Evolutionary conservation across 30 jellyfish, hydroid and myxozoan species (phyloP), one percentile per base, ranked within the genome.

Genomic region (Catostylus mosaicus): DNA sequence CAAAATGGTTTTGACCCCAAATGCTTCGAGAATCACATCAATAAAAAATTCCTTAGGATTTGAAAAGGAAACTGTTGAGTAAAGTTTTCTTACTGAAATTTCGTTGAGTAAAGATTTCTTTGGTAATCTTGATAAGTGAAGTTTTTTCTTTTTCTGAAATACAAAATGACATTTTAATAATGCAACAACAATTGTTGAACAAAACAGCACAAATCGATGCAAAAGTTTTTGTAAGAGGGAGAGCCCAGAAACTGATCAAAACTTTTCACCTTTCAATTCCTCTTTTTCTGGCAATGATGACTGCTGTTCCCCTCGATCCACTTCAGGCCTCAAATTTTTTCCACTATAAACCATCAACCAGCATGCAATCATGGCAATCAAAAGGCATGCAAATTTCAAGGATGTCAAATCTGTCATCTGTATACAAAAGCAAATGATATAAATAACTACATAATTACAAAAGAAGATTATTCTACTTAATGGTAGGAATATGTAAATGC

Each of bases 321-420:
- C 90, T n/a, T 62, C 88, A 0, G 88, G 88, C 9, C 46, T 68
- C 33, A 90, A 32, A 59, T 90, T 82, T 23, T 75, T 82, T 16
- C 95, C 97, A 73, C 95, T 76, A 84, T 76, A 90, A 20, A 77
- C 36, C 80, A 90, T 24, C 14, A 90, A 85, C 56, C 81, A 52
- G 50, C 40, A 90, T 60, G 92, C 80, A 9, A 52, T 29, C 29
- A 75, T 60, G 0, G 97, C 92, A 30, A 90, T 83, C 19, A 76
- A 23, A 9, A 75, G 47, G 64, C 97, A 90, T 37, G 86, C 82
- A 1, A 67, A 33, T 77, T 75, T 90, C 38, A 90, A 75, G 4
- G 79, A 45, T 3, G 57, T 24, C 38, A 82, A 69, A 35, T 81
- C 80, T 66, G 72, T 68, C 97, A 90, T 82, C 97, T 90, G 63